These are phyloP conservation scores for Hybognathus amarus DNA, from an alignment of 2,797 vertebrate genomes.

Conservation along the genomic window DNA sequence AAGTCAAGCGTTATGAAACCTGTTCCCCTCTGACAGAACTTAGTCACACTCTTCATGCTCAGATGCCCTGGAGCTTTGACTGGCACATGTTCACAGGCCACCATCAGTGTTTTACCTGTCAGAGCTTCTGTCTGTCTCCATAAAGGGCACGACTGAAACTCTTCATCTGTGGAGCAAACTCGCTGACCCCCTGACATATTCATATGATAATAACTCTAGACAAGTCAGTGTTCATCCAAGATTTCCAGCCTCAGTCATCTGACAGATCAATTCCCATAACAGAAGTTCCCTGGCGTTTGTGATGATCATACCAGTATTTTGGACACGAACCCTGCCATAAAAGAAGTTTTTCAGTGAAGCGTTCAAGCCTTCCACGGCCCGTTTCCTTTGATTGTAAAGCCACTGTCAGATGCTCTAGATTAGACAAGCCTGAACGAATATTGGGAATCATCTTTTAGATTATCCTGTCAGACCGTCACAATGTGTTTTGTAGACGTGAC, in stretches of 20 bases:
- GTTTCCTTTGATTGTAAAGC: background rate
- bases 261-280: conserved; percentile 16
- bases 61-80: background rate
- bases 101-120: background rate
- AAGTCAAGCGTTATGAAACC: background rate
- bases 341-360: background rate
- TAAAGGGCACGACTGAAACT: background rate
- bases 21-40: background rate
- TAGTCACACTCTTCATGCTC: background rate
- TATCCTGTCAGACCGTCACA: background rate
- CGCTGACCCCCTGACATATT: conserved; percentile 4
- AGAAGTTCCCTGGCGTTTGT: background rate
- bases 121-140: conserved; percentile 4
- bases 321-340: background rate
- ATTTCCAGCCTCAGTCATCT: background rate
- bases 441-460: background rate
- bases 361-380: background rate
- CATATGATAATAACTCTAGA: background rate
- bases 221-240: background rate
- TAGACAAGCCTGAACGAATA: conserved; percentile 1
- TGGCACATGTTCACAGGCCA: background rate
- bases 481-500: background rate
- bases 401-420: conserved; percentile 4
- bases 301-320: background rate
- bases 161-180: background rate